Evolutionary conservation across 2,797 vertebrate species (phyloP), one percentile per base, ranked within the genome.

Genomic region (Megaceryle alcyon): DNA sequence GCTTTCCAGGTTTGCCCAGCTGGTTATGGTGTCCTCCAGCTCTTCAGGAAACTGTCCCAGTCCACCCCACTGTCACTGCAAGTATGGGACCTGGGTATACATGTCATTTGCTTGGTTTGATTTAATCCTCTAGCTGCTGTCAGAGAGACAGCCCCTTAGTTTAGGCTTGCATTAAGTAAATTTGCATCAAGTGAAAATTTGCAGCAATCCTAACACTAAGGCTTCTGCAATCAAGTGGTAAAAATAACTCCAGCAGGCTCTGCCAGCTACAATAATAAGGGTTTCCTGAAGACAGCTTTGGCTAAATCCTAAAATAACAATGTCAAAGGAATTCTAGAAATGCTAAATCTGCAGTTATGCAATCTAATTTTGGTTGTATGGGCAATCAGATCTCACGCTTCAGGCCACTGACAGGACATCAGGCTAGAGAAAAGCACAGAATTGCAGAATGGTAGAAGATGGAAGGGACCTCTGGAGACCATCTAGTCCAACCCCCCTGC

Each of bases 261-360:
- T 87, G 69, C 90, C 96, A 94, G 79, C 53, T 90, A 94, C 79
- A 96, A 93, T 82, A 97, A 73, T 44, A 85, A 88, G 59, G 48
- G 31, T 94, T 89, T 91, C 88, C 82, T 87, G 92, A 95, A 80
- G 65, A 79, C 57, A 86, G 39, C 59, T 91, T 92, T 82, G 43
- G 79, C 82, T 92, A 91, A 92, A 94, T 93, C 48, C 81, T 95
- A 70, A 53, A 90, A 95, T 57, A 96, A 95, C 75, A 86, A 68
- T 49, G 71, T 94, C 77, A 72, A 16, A 85, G 70, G 75, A 89
- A 89, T 94, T 92, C 87, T 80, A 82, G 80, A 93, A 90, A 88
- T 48, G 72, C 37, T 96, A 60, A 82, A 84, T 95, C 76, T 91
- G 65, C 39, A n/a, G 54, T 83, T 96, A 92, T 73, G 65, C 83